Conservation (phyloP, 2,888 invertebrate species). For the Microchrysa polita region DNA sequence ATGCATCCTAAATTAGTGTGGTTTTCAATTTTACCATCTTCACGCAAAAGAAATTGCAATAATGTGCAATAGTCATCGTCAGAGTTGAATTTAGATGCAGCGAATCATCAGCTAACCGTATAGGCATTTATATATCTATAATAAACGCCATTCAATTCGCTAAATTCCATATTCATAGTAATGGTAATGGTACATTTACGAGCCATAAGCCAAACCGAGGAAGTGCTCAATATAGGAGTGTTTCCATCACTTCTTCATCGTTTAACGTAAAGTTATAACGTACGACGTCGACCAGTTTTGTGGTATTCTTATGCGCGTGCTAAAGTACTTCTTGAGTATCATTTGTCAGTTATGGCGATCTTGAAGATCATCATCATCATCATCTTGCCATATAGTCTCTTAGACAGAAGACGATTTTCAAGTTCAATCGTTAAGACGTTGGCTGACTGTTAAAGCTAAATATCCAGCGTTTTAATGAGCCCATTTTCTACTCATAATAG, state of each 20-base stretch:
- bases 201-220: conserved; percentile 31
- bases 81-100: neutral
- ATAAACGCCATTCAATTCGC: conserved; percentile 9
- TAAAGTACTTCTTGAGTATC: conserved; percentile 44
- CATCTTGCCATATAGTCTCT: neutral
- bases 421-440: conserved; percentile 36
- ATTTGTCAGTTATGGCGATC: conserved; percentile 39
- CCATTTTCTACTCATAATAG: conserved; percentile 36
- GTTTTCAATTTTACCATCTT: conserved; percentile 23
- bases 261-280: neutral
- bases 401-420: conserved; percentile 14
- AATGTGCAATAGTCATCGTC: conserved; percentile 30
- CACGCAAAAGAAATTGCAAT: conserved; percentile 30
- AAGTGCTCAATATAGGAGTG: conserved; percentile 35
- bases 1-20: conserved; percentile 24
- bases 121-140: neutral
- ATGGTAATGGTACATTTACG: conserved; percentile 9
- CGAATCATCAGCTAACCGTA: neutral
- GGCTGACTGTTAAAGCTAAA: conserved; percentile 25
- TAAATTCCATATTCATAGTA: conserved; percentile 27
- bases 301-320: conserved; percentile 44
- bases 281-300: conserved; percentile 20
- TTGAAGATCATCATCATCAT: conserved; percentile 4
- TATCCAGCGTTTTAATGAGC: conserved; percentile 40
- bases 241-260: conserved; percentile 41